Conservation (phyloP, 2,797 vertebrate species). For the Macropus fuliginosus region DNA sequence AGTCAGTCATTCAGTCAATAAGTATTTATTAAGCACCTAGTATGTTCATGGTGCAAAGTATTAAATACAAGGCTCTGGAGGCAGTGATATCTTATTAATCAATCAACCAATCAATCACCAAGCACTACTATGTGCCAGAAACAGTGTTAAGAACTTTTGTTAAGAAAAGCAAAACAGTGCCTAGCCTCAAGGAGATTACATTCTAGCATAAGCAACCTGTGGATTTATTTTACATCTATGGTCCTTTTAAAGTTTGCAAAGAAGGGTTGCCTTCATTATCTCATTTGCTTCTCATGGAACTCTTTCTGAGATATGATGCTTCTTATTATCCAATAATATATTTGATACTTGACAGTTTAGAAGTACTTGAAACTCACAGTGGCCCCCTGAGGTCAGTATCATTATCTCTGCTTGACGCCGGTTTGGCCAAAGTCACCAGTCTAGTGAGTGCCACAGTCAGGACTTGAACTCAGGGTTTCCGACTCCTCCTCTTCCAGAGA, state of each 20-base stretch:
- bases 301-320: not conserved
- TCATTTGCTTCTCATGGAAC: not conserved
- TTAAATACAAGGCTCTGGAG: not conserved
- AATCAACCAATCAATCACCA: not conserved
- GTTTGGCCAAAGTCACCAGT: conserved; percentile 6
- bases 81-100: not conserved
- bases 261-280: not conserved
- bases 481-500: not conserved
- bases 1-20: not conserved
- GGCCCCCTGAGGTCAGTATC: not conserved
- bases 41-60: not conserved
- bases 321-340: not conserved
- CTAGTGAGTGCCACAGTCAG: not conserved
- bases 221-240: not conserved
- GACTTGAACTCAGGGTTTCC: not conserved
- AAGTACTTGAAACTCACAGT: not conserved
- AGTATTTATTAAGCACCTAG: not conserved
- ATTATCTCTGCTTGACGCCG: not conserved
- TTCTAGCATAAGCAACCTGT: not conserved
- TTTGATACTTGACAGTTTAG: not conserved
- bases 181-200: not conserved
- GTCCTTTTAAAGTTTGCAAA: not conserved
- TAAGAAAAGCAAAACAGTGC: not conserved
- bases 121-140: not conserved
- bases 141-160: not conserved